Base-by-base conservation (phyloP, 2,797 vertebrate species). In the Triplophysa yarkandensis region DNA sequence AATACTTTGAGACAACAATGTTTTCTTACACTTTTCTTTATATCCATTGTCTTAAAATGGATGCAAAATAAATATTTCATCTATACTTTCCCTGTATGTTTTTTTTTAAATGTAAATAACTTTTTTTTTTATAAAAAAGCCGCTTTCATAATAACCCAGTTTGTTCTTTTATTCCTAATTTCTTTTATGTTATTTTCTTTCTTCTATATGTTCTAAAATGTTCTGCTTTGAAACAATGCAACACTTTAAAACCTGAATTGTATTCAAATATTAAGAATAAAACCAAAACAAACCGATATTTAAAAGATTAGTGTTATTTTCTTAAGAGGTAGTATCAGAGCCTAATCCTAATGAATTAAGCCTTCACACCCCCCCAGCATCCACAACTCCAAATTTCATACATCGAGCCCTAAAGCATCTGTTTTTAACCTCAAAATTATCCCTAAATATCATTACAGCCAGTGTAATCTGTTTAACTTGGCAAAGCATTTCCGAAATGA, bases 401-500 rank as follows among this genome's bases (percentile, higher is more conserved):
- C 16, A n/a, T 6, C 55, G n/a, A 57, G 19, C 21, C 64, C 72
- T 54, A 67, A 48, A 30, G 27, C 36, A 36, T 74, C 28, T 60
- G 21, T 23, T 60, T 60, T 58, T 36, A 27, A 50, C 39, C 55
- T 55, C 27, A 46, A 48, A 62, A 46, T 48, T 28, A 13, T 23
- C 11, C 27, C 25, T 43, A 64, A 66, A 65, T n/a, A 36, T 63
- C 46, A 72, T 60, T 67, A 72, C 39, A 6, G 13, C 16, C 4
- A 39, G 50, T 27, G 4, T 68, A 48, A 71, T 82, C 75, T 80
- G 76, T 75, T 62, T n/a, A n/a, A 66, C 73, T 83, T 79, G 71
- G 80, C 81, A 79, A 67, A 43, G 54, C 50, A 72, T 71, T 74
- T 60, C 52, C 50, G 1, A 63, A 83, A 83, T 67, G 50, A 78